phyloP scores from a whole-genome alignment of 2,888 invertebrate genomes.

The Xanthostigma xanthostigma region DNA sequence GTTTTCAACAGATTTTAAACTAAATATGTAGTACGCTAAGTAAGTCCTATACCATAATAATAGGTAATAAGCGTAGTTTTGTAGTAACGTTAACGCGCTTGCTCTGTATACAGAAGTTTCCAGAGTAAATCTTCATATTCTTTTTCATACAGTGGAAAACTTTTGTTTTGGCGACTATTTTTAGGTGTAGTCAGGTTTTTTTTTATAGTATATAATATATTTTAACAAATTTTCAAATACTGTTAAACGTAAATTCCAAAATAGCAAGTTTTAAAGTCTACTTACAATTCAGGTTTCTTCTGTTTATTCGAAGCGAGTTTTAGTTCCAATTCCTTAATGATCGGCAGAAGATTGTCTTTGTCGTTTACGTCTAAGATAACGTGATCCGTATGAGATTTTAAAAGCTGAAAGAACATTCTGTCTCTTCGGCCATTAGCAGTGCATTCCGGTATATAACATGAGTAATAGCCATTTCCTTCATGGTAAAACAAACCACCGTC shows the following conservation, averaged over 20 bases:
- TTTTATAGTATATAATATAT: too few species aligned
- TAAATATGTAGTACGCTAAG: too few species aligned
- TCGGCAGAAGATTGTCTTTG: neutral
- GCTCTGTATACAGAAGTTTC: too few species aligned
- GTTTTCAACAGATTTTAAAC: too few species aligned
- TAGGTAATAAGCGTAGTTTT: too few species aligned
- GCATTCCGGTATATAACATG: constrained; percentile 1
- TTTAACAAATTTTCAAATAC: neutral
- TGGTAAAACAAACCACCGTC: constrained; percentile 1
- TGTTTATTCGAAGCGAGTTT: neutral
- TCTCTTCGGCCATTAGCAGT: neutral
- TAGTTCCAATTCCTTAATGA: neutral
- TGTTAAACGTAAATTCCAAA: neutral
- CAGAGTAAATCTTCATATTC: too few species aligned
- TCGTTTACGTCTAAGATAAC: neutral
- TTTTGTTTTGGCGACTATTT: too few species aligned
- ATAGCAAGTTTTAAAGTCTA: neutral
- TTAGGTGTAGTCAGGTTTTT: too few species aligned
- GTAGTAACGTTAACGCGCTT: too few species aligned
- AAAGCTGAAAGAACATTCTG: constrained; percentile 3
- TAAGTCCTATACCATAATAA: too few species aligned
- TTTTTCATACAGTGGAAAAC: too few species aligned
- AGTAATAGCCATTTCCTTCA: constrained; percentile 1
- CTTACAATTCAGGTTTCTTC: neutral
- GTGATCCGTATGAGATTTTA: neutral